Evolutionary conservation across 2,113 vertebrate species (phyloP), one percentile per base, ranked within the genome.

Genomic region (Stigmatopora argus): DNA sequence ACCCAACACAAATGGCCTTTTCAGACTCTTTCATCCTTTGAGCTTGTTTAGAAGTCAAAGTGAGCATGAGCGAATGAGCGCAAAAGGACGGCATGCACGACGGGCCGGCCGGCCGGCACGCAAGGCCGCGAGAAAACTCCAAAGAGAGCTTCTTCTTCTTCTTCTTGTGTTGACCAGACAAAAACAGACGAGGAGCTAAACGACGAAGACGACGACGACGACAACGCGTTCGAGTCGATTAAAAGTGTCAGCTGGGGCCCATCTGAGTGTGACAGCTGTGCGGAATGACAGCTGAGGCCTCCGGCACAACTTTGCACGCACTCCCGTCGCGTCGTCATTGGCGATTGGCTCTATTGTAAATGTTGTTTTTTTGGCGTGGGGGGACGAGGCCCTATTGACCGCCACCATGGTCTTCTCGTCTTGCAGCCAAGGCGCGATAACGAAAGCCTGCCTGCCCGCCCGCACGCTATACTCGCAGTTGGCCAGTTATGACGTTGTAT

Each of bases 401-500:
- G 56, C 57, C 57, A 4, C 34, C 18, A 17, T 9, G 0, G 1
- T 11, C 17, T 34, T n/a, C 57, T 17, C 35, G n/a, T 31, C 26
- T 31, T 38, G 57, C 34, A 34, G 23, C 13, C 26, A 23, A 31
- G 53, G 15, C 53, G 53, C 15, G 53, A 56, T 56, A 14, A 56
- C 23, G 53, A 56, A 3, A 55, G 21, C 4, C 21, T 15, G 21
- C 3, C 26, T 31, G 26, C 3, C 26, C 3, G 26, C 26, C 26
- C 26, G 26, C n/a, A 13, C 21, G 21, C 23, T 26, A 26, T 26
- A 55, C 21, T 26, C 21, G 59, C 38, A 75, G 74, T 78, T 77
- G 65, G 75, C 77, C 23, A 71, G 74, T 84, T 82, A 84, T 87
- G 88, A 82, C 88, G 88, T 77, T 85, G 64, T 64, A 83, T 87